Conservation (phyloP, 2,797 vertebrate species). For the Pangasius krempfi region DNA sequence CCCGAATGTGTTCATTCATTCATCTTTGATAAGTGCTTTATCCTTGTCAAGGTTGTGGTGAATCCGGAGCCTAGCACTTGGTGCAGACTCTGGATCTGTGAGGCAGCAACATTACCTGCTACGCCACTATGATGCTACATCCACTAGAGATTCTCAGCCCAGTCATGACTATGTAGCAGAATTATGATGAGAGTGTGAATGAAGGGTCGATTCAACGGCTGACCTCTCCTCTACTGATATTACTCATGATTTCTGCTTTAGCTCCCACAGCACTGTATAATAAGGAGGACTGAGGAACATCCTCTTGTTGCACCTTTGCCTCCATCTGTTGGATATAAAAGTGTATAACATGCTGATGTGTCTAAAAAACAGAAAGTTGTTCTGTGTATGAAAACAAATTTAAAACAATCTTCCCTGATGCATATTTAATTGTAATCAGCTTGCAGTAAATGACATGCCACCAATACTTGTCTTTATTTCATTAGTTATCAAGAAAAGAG, state of each 20-base stretch:
- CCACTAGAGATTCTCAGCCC: background rate
- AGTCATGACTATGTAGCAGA: background rate
- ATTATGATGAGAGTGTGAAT: background rate
- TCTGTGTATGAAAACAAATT: background rate
- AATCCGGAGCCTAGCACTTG: background rate
- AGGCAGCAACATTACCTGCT: background rate
- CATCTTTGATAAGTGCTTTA: background rate
- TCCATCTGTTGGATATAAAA: slow-evolving; percentile 52
- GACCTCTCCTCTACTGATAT: background rate
- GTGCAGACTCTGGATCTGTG: background rate
- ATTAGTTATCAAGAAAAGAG: background rate
- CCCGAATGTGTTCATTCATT: background rate
- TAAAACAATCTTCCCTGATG: background rate
- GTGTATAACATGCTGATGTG: slow-evolving; percentile 20
- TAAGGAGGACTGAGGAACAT: background rate
- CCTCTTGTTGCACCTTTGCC: slow-evolving; percentile 29
- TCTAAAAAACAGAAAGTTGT: background rate
- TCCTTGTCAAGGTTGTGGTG: background rate
- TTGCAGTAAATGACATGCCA: background rate
- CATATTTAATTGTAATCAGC: background rate
- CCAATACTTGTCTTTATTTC: background rate
- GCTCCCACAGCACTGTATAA: background rate
- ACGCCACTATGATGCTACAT: background rate
- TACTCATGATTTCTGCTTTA: background rate
- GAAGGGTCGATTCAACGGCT: background rate